A percentile compares a stretch with the other conserved stretches of the same genome.
phyloP scores from a whole-genome alignment of 2,797 vertebrate genomes.

The Melanotaenia maccullochi region DNA sequence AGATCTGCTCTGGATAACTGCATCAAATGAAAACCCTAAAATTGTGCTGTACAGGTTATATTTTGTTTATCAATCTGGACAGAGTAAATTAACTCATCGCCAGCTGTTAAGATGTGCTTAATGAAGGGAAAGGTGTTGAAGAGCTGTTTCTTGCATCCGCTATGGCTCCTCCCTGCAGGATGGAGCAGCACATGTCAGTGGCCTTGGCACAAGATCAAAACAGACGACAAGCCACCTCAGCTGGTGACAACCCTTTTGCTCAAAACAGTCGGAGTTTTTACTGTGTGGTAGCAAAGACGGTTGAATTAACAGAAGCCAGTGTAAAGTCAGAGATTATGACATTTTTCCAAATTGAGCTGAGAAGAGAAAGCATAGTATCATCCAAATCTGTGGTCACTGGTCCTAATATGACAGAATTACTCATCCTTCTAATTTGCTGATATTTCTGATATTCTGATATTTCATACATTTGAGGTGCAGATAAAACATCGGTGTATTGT shows the following conservation, averaged over 20 bases:
- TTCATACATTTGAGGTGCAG: slow-evolving; percentile 26
- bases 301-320: slow-evolving; percentile 38
- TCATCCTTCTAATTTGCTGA: slow-evolving; percentile 16
- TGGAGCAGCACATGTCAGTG: slow-evolving; percentile 73
- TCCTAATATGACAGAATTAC: slow-evolving; percentile 12
- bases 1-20: background rate
- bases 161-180: slow-evolving; percentile 71
- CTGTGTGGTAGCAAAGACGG: slow-evolving; percentile 39
- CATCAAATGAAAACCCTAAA: slow-evolving; percentile 24
- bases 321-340: slow-evolving; percentile 39
- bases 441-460: slow-evolving; percentile 16
- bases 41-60: slow-evolving; percentile 38
- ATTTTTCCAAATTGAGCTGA: slow-evolving; percentile 21
- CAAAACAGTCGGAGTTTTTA: slow-evolving; percentile 30
- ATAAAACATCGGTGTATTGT: slow-evolving; percentile 29
- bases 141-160: slow-evolving; percentile 55
- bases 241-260: slow-evolving; percentile 53
- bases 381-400: slow-evolving; percentile 8
- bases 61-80: slow-evolving; percentile 56
- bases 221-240: slow-evolving; percentile 56
- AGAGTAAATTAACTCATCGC: slow-evolving; percentile 64
- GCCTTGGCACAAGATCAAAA: slow-evolving; percentile 76
- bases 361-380: slow-evolving; percentile 1
- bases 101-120: slow-evolving; percentile 69
- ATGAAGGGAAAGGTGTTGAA: slow-evolving; percentile 57